Base-by-base conservation (phyloP, 2,888 invertebrate genomes). In the Idaea dimidiata region DNA sequence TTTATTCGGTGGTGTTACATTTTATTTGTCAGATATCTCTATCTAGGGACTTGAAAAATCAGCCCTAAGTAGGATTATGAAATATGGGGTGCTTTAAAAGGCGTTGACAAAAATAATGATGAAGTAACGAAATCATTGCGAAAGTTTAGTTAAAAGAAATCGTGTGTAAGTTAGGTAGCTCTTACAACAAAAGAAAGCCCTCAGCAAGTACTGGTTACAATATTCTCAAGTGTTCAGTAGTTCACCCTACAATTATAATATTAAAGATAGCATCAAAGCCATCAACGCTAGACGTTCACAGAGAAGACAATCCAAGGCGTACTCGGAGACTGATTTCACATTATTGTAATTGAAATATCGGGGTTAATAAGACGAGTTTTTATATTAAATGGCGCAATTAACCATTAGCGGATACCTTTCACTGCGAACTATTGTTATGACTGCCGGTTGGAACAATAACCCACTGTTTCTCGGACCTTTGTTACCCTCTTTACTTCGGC, bases 301-400 rank as follows among this genome's bases (percentile, higher is more conserved):
- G 74, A 72, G 72, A 63, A 74, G 64, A 77, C 77, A 77, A 78
- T 77, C 65, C 72, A 71, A 70, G 74, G 72, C 72, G 74, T 72
- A 73, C 74, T 70, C 72, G 77, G 72, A 76, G 72, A 76, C 75
- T 74, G 77, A 80, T 79, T 83, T 83, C 80, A 74, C 83, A 84
- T 79, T 81, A 79, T 74, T 78, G 76, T 81, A 82, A 82, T 82
- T 80, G 78, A 78, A 79, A 76, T 79, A 84, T 81, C 76, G 80
- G 74, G 84, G 83, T 82, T 85, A 85, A 81, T 82, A 82, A 81
- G 79, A 63, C 76, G 70, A 70, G 75, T 82, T 83, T 86, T 84
- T 82, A 83, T 83, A 81, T 82, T 75, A 83, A 86, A 87, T 84
- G 82, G 78, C 79, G 81, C 83, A 83, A 82, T 81, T 70, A 70